phyloP scores from a whole-genome alignment of 1,140 invertebrate species.

The Zaprionus nigranus region DNA sequence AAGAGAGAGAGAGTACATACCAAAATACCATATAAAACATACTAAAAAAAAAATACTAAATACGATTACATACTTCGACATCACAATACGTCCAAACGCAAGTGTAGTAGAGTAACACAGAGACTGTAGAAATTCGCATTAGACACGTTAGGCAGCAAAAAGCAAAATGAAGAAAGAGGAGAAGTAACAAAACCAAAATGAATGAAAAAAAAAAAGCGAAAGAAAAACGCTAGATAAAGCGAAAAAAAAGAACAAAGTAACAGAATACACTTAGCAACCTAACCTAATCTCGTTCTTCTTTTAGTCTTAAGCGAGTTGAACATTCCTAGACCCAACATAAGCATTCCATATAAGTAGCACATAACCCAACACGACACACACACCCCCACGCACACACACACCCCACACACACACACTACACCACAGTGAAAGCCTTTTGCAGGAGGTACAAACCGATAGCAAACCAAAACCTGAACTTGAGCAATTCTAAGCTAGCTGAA shows the following conservation, averaged over 20 bases:
- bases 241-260: constrained; percentile 7
- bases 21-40: constrained; percentile 8
- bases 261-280: constrained; percentile 44
- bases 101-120: constrained; percentile 82
- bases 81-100: constrained; percentile 83
- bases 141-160: constrained; percentile 72
- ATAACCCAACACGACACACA: constrained; percentile 22
- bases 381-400: constrained; percentile 38
- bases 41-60: constrained; percentile 46
- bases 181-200: constrained; percentile 9
- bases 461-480: constrained; percentile 78
- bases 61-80: constrained; percentile 71
- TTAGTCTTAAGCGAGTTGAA: constrained; percentile 73
- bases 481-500: constrained; percentile 64
- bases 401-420: constrained; percentile 29
- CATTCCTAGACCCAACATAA: constrained; percentile 59
- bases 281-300: constrained; percentile 74
- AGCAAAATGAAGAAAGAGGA: constrained; percentile 24
- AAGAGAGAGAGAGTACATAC: constrained; percentile 8
- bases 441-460: constrained; percentile 60
- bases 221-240: constrained; percentile 21
- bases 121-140: constrained; percentile 82
- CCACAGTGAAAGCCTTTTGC: constrained; percentile 75
- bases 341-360: constrained; percentile 35
- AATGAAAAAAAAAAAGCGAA: constrained; percentile 13